A percentile compares a stretch with the other conserved stretches of the same genome.
Conservation (phyloP, 1,140 invertebrate species). For the Rhopalosiphum maidis region DNA sequence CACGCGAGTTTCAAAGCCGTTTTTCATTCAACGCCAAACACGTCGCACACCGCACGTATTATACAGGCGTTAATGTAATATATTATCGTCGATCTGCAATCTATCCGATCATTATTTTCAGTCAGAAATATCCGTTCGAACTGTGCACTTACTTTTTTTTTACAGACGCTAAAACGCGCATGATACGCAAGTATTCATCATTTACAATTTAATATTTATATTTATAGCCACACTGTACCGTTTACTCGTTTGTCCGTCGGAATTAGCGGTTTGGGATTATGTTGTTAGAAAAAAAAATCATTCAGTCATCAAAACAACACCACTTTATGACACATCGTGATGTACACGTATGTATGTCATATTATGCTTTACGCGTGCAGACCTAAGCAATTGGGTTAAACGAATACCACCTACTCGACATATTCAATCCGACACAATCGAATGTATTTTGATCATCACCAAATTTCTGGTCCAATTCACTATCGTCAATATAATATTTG, state of each 20-base stretch:
- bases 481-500: neutral
- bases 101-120: neutral
- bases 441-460: neutral
- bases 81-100: neutral
- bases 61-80: neutral
- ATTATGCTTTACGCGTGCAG: neutral
- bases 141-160: neutral
- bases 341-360: neutral
- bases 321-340: neutral
- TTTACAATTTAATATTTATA: neutral
- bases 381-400: neutral
- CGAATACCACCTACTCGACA: neutral
- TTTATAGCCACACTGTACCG: neutral
- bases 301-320: neutral
- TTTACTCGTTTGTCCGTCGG: neutral
- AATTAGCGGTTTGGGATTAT: neutral
- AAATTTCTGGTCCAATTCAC: neutral
- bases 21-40: conserved; percentile 1
- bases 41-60: neutral
- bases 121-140: neutral
- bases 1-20: neutral
- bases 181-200: neutral
- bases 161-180: neutral
- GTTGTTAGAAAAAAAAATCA: neutral
- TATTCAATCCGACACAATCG: neutral